Evolutionary conservation across 2,113 vertebrate genomes (phyloP).

Genomic region (Halcyon malimbica): DNA sequence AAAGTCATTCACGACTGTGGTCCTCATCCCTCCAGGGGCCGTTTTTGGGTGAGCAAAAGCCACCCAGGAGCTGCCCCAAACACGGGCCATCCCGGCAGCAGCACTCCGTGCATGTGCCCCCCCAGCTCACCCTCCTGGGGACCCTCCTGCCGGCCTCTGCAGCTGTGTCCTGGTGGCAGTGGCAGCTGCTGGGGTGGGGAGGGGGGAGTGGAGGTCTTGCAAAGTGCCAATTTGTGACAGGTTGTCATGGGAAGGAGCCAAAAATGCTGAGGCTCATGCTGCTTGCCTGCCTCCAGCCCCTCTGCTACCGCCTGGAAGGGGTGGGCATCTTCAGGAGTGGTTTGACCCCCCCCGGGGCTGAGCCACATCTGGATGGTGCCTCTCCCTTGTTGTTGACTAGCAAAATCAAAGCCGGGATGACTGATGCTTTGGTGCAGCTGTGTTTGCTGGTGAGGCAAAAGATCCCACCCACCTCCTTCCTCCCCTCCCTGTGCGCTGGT

Average conservation of each 20-base stretch:
- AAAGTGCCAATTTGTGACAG: background rate
- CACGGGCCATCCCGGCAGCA: background rate
- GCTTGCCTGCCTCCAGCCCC: background rate
- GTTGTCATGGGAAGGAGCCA: background rate
- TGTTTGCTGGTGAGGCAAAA: background rate
- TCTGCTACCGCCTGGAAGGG: background rate
- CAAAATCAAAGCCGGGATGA: background rate
- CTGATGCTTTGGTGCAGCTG: background rate
- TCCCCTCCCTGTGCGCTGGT: background rate
- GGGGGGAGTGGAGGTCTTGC: background rate
- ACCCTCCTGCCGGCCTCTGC: background rate
- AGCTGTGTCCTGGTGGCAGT: background rate
- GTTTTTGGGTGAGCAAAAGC: background rate
- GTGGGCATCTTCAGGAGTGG: background rate
- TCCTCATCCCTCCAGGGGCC: rapidly evolving
- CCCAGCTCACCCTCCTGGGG: background rate
- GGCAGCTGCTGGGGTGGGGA: background rate
- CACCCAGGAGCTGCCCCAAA: background rate
- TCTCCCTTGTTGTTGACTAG: background rate
- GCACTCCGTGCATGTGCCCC: background rate
- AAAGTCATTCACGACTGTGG: background rate
- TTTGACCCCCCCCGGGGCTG: background rate
- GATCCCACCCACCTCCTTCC: background rate
- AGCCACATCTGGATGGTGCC: background rate
- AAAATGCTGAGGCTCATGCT: background rate